Conservation (phyloP, 2,888 invertebrate species). For the Pyrrhosoma nymphula region DNA sequence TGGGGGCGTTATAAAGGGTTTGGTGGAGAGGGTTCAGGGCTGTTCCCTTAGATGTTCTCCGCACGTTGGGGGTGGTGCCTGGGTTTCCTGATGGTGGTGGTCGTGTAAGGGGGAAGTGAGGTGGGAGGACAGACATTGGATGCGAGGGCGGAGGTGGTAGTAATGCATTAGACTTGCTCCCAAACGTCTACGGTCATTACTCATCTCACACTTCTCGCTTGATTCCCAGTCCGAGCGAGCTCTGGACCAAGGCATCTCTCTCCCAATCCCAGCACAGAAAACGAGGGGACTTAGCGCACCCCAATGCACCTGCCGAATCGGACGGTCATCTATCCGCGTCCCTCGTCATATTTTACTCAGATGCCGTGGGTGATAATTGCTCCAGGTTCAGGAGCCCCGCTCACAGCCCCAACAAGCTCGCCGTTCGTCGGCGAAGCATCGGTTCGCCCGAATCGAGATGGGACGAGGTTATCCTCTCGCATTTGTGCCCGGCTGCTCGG, state of each 20-base stretch:
- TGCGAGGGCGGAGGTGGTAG: neutral
- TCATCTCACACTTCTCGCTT: conserved; percentile 16
- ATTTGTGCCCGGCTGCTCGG: neutral
- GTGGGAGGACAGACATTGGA: neutral
- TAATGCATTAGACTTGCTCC: conserved; percentile 46
- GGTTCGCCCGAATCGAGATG: neutral
- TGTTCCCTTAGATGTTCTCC: neutral
- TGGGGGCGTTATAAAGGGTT: neutral
- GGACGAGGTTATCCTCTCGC: neutral
- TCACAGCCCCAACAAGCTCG: too few species aligned
- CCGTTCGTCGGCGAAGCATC: neutral
- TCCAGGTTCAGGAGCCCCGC: neutral
- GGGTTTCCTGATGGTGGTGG: neutral
- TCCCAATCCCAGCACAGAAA: neutral
- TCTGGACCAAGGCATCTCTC: neutral
- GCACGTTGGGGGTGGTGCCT: neutral
- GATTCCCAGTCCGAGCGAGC: neutral
- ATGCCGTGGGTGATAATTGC: neutral
- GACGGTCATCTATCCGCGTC: neutral
- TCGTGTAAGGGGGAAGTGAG: neutral
- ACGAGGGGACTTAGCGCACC: neutral
- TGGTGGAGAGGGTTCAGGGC: neutral
- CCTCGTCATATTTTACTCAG: neutral
- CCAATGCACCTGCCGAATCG: neutral
- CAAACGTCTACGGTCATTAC: conserved; percentile 54